Evolutionary conservation across 2,888 invertebrate genomes (phyloP).

Genomic region (Drosophila antonietae): DNA sequence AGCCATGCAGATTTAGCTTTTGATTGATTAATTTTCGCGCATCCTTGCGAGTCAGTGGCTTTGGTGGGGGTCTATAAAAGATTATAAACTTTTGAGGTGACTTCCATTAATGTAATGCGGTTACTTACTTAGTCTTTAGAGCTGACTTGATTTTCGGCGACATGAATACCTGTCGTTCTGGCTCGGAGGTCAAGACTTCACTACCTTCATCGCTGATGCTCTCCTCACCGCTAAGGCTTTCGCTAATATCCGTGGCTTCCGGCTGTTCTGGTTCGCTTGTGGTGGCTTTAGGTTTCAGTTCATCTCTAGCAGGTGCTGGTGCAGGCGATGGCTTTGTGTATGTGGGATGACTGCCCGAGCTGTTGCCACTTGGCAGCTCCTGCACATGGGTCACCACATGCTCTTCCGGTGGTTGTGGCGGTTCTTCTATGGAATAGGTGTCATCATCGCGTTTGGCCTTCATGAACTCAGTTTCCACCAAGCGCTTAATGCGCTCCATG

Average conservation of each 20-base stretch:
- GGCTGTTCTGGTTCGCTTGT: constrained; percentile 12
- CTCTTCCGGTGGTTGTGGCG: constrained; percentile 3
- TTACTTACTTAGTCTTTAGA: constrained; percentile 44
- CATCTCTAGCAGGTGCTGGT: neutral
- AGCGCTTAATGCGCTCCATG: constrained; percentile 56
- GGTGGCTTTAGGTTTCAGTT: constrained; percentile 7
- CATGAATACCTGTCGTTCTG: constrained; percentile 36
- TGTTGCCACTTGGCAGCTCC: constrained; percentile 46
- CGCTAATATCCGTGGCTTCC: constrained; percentile 72
- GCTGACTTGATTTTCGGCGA: constrained; percentile 23
- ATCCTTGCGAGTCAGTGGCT: constrained; percentile 64
- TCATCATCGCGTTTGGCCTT: constrained; percentile 61
- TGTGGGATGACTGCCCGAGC: constrained; percentile 58
- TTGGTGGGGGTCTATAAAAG: constrained; percentile 26
- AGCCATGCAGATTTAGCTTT: constrained; percentile 60
- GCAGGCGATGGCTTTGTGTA: constrained; percentile 32
- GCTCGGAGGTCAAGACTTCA: constrained; percentile 39
- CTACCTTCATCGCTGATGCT: constrained; percentile 37
- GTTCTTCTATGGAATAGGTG: constrained; percentile 68
- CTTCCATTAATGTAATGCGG: fast-evolving
- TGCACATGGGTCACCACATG: constrained; percentile 31
- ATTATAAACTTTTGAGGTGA: no score
- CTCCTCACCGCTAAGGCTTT: constrained; percentile 70
- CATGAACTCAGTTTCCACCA: constrained; percentile 65
- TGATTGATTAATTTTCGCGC: constrained; percentile 61